Evolutionary conservation across 2,113 vertebrate genomes (phyloP).

Genomic region (Microtus pennsylvanicus): DNA sequence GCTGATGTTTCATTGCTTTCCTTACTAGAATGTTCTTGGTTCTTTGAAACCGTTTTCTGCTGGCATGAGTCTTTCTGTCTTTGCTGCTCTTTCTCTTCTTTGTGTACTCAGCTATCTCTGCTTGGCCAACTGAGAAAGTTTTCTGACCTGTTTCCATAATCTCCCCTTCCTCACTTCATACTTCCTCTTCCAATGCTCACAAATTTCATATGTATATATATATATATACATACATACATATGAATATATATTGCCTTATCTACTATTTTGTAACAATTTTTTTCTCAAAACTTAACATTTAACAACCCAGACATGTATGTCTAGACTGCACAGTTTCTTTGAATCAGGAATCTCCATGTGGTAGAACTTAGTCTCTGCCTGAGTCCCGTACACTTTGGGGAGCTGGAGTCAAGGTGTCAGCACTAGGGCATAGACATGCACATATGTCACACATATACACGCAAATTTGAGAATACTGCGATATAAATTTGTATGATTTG

Average conservation of each 20-base stretch:
- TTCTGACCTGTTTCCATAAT: background rate
- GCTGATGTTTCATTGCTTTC: background rate
- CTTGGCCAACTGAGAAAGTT: background rate
- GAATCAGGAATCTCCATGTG: background rate
- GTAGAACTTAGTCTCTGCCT: background rate
- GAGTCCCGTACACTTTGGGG: background rate
- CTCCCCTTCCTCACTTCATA: background rate
- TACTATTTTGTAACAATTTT: background rate
- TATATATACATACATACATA: background rate
- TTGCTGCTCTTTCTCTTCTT: background rate
- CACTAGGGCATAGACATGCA: too few species aligned
- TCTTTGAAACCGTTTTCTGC: background rate
- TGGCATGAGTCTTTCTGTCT: background rate
- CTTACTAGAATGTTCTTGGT: background rate
- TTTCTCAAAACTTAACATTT: background rate
- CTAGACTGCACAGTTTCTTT: background rate
- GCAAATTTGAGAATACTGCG: background rate
- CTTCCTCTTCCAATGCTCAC: background rate
- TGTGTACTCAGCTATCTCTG: background rate
- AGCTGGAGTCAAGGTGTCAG: background rate
- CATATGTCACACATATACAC: background rate
- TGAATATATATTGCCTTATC: background rate
- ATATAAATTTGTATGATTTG: slow-evolving; percentile 8
- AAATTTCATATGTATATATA: background rate
- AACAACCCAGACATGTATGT: background rate